These are phyloP conservation scores for Alviniconcha strummeri DNA, from an alignment of 2,888 invertebrate genomes.

Conservation along the genomic window DNA sequence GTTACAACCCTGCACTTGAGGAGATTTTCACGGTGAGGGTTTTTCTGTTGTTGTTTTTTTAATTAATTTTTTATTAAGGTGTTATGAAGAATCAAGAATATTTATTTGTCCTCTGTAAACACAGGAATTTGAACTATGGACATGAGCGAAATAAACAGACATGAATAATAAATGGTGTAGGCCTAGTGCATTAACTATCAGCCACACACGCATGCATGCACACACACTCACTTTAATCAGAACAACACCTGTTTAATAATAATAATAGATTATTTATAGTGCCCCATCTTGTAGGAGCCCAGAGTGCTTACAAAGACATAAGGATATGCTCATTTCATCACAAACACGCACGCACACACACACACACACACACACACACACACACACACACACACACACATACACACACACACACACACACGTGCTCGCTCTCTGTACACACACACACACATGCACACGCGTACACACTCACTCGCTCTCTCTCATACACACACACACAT, in stretches of 20 bases:
- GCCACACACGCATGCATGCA: too few relatives aligned
- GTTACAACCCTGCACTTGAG: not conserved
- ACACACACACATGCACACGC: conserved; percentile 4
- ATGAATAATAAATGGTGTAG: not conserved
- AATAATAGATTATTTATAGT: not conserved
- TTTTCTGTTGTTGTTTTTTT: not conserved
- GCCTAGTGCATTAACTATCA: too few relatives aligned
- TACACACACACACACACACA: not conserved
- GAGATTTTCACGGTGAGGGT: not conserved
- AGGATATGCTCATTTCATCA: not conserved
- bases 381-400: not conserved
- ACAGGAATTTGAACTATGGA: not conserved
- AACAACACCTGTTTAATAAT: not conserved
- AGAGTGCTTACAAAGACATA: not conserved
- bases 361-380: not conserved
- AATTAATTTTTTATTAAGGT: too few relatives aligned
- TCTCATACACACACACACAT: not conserved
- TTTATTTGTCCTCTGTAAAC: not conserved
- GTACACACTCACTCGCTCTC: not conserved
- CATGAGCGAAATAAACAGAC: not conserved
- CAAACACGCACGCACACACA: not conserved
- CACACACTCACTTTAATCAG: not conserved
- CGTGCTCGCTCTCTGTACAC: not conserved
- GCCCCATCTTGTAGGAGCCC: not conserved
- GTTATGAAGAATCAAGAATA: not conserved